Evolutionary conservation across 2,113 vertebrate species (phyloP).

Genomic region (Otocyon megalotis): DNA sequence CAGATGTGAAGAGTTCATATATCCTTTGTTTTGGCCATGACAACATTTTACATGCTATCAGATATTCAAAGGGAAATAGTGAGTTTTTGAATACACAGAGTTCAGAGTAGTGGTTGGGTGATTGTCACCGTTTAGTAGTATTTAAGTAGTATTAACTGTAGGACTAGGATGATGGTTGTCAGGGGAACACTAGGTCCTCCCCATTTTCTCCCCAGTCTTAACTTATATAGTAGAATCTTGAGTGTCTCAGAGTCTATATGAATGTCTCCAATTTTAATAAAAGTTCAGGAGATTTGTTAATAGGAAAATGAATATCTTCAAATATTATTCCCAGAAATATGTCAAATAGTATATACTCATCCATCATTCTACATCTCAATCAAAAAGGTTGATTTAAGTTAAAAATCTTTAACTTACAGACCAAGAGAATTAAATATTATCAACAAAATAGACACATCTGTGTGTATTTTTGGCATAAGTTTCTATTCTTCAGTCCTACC

Average conservation of each 20-base stretch:
- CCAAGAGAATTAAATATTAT: background rate
- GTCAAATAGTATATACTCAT: background rate
- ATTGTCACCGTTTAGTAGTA: background rate
- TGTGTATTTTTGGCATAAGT: background rate
- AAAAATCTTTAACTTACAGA: slow-evolving; percentile 10
- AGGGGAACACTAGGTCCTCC: background rate
- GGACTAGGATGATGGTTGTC: background rate
- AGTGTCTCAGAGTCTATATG: background rate
- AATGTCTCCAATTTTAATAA: background rate
- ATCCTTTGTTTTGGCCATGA: background rate
- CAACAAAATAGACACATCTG: background rate
- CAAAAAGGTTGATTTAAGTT: background rate
- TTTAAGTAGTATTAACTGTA: background rate
- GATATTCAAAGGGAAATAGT: background rate
- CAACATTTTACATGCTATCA: background rate
- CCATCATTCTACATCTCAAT: background rate
- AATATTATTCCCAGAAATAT: background rate
- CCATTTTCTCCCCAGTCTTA: background rate
- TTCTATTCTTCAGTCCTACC: background rate
- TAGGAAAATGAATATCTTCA: background rate
- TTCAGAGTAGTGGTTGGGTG: background rate
- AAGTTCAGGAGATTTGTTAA: background rate
- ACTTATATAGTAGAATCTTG: background rate
- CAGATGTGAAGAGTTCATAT: background rate
- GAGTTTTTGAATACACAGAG: background rate